Evolutionary conservation across 1,140 invertebrate species (phyloP), one percentile per base, ranked within the genome.

Genomic region (Psilanteris sp.): DNA sequence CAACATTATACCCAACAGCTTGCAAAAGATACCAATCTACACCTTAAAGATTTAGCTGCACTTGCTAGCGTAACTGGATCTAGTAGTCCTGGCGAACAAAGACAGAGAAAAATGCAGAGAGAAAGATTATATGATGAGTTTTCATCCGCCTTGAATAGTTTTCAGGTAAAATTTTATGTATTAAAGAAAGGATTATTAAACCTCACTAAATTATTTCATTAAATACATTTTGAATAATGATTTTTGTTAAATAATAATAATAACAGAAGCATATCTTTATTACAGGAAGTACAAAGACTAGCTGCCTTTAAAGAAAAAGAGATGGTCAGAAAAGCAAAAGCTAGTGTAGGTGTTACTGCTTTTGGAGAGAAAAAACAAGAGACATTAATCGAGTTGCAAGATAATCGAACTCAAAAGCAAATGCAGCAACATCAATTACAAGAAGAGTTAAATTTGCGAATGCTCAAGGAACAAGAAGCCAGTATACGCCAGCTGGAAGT

Each of bases 1-100:
- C 96, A 97, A 84, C 96, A 97, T 84, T 98, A 98, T 83, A 99
- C 97, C 1, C 95, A 98, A 81, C 96, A 97, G 78, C 86, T 99
- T 73, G 96, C 96, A 0, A 97, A 97, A 85, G 97, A 98, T 83
- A 99, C 97, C 6, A 96, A 93, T 82, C 91, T 92, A 37, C 92
- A 95, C 83, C 89, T 98, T 34, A 96, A 96, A 89, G 93, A 95
- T 54, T 86, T 98, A 48, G 85, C 89, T 15, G 83, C 87, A 32
- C 81, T 90, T 22, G 89, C 89, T 26, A 90, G 86, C 78, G 87
- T 82, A 31, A 83, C 85, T 7, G 82, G 81, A 0, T 83, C 83
- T 2, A 84, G 61, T 8, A 88, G 85, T 61, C 88, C 86, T 20
- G 85, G 83, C 8, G 86, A 90, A 71, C 91, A 97, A 87, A 91